These are phyloP conservation scores for Pomatorhinus ruficollis DNA, from an alignment of 2,113 vertebrate genomes.

Conservation along the genomic window DNA sequence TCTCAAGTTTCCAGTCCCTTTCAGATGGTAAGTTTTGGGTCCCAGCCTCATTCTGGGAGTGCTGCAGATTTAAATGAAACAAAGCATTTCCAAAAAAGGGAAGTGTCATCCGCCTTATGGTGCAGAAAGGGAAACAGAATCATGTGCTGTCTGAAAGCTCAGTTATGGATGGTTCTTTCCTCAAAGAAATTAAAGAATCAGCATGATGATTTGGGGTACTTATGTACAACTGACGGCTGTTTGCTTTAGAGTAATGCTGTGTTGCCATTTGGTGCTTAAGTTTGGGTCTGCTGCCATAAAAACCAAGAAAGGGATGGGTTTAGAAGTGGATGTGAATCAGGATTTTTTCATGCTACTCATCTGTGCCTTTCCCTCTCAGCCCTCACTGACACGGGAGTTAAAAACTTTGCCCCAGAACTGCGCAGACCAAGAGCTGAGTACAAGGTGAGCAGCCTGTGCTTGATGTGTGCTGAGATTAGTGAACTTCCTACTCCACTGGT, in stretches of 20 bases:
- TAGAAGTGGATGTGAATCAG: not conserved
- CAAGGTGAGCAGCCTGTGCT: slow-evolving; percentile 77
- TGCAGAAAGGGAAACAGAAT: not conserved
- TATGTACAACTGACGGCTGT: not conserved
- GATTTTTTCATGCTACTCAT: not conserved
- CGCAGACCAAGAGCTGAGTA: slow-evolving; percentile 88
- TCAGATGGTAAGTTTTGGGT: slow-evolving; percentile 82
- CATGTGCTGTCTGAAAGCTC: not conserved
- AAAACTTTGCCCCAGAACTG: slow-evolving; percentile 87
- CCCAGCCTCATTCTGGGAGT: not conserved
- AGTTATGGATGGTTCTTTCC: not conserved
- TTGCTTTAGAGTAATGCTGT: not conserved
- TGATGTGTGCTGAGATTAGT: not conserved
- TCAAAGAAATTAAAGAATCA: not conserved
- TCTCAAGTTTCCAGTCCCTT: slow-evolving; percentile 82
- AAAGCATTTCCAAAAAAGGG: not conserved
- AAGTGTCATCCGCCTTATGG: not conserved
- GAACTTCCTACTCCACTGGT: not conserved
- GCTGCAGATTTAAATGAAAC: not conserved
- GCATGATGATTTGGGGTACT: not conserved
- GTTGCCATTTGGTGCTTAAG: not conserved
- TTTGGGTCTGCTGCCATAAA: not conserved
- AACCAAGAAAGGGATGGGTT: not conserved
- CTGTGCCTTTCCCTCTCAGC: slow-evolving; percentile 67
- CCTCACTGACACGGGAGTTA: slow-evolving; percentile 75